phyloP scores from a whole-genome alignment of 53 echinoderm and acorn worm species.

The Luidia sarsii region DNA sequence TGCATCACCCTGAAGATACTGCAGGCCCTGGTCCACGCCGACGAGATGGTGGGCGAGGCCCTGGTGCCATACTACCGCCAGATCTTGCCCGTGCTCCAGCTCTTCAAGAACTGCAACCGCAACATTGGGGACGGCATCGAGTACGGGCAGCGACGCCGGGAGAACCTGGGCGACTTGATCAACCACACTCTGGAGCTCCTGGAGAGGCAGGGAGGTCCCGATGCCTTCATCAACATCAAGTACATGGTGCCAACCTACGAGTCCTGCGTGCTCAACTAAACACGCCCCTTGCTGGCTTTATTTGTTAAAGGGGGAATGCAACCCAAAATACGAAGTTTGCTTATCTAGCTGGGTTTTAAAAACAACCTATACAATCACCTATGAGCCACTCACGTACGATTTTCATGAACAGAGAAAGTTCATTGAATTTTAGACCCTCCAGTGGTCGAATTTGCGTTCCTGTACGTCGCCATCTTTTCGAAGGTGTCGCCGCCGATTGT shows the following conservation, averaged over 20 bases:
- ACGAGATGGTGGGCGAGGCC: constrained; percentile 82
- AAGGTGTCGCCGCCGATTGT: no score
- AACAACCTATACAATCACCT: no score
- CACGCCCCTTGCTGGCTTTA: neutral
- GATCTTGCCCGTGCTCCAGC: constrained; percentile 83
- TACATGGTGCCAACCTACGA: constrained; percentile 99
- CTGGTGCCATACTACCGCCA: constrained; percentile 94
- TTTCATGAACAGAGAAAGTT: no score
- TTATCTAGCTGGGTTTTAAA: no score
- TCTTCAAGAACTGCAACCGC: constrained; percentile 90
- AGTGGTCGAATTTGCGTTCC: no score
- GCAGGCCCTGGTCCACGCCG: constrained; percentile 69
- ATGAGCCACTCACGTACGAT: neutral
- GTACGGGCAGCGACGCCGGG: constrained; percentile 82
- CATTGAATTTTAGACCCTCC: no score
- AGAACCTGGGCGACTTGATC: constrained; percentile 88
- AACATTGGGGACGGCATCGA: constrained; percentile 95
- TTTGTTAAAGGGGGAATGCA: no score
- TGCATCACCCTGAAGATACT: constrained; percentile 82
- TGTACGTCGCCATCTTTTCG: no score
- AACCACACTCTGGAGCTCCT: constrained; percentile 86
- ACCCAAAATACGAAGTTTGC: no score
- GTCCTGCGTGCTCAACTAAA: constrained; percentile 83
- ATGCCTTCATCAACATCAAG: constrained; percentile 97
- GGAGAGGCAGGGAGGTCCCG: constrained; percentile 86